Base-by-base conservation (phyloP, 2,888 invertebrate genomes). In the Drosophila kanekoi region DNA sequence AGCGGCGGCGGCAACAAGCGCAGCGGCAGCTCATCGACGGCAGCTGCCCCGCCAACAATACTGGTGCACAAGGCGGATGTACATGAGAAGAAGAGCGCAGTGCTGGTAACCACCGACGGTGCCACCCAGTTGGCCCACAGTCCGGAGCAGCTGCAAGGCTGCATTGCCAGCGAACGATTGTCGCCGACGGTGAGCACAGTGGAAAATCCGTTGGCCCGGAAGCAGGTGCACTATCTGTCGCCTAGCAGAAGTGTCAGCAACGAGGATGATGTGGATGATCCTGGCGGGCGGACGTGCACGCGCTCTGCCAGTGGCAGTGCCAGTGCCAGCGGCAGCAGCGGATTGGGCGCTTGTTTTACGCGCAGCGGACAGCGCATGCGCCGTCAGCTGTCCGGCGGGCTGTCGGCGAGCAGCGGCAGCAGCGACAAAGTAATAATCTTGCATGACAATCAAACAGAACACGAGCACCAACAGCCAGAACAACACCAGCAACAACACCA, bases 371-470 rank as follows among this genome's bases (percentile, higher is more conserved):
- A 53, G 28, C 77, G 78, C 16, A 68, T 90, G 62, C 74, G 83
- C 13, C 81, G 90, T 5, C 91, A 90, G 60, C 56, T 76, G 35
- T 89, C 89, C 18, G 73, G 73, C 13, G 75, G 77, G 43, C 62
- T 86, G 54, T 88, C 91, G 37, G 77, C 74, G 47, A 38, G 67
- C 56, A 74, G 80, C 57, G 84, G 71, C 67, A 89, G 89, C 72
- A 83, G 87, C 77, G 91, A 90, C 67, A 91, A 91, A 90, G 90
- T 90, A 90, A 90, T 90, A 77, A 90, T 89, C 71, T 71, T 88
- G 79, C 85, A 79, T 82, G 88, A 87, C 49, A 62, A 71, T 59
- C 66, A 72, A 67, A 51, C 62, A 59, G 66, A 69, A 62, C 63
- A 61, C 58, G 51, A 60, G 35, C 67, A 74, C 37, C 49, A 70